Evolutionary conservation across 2,888 invertebrate genomes (phyloP), one percentile per base, ranked within the genome.

Genomic region (Erpobdella octoculata): DNA sequence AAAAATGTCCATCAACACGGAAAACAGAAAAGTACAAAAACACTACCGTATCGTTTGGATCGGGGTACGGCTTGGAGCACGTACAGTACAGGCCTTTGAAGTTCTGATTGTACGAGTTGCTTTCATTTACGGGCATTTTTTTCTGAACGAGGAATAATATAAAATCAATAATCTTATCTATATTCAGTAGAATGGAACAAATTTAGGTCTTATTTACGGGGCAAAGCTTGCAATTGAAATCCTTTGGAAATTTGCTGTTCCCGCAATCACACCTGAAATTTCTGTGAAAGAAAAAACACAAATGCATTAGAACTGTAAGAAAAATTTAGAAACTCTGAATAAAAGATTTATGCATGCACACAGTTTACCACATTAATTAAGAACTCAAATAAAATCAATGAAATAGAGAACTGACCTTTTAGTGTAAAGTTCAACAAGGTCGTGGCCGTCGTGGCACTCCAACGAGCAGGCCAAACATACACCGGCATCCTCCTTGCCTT

Each of bases 201-300:
- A 41, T 59, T 28, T 59, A 31, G 58, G 71, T 81, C 84, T 84
- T 83, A n/a, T n/a, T n/a, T n/a, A 88, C 88, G 38, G 86, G 84
- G 72, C 86, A 87, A 71, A 91, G 86, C 76, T 87, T 88, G 82
- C 93, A 93, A 33, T 73, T 75, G 8, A 73, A 36, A 86, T 86
- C 77, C 64, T 73, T 72, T 35, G 69, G 58, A 74, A 83, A 83
- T 74, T 82, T 82, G 41, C 75, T 76, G 81, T 91, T 93, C 38
- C 93, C 93, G 84, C 96, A 97, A 83, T 97, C 97, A 84, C 97
- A 98, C 62, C 92, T 88, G 80, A 96, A 96, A 83, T 92, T 90
- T 70, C 95, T 86, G 76, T 37, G 81, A 79, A 46, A 37, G 18
- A 67, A 70, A 25, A 62, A 9, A 8, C 35, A 35, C 31, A 28